phyloP scores from a whole-genome alignment of 2,797 vertebrate species.

The Labroides dimidiatus region DNA sequence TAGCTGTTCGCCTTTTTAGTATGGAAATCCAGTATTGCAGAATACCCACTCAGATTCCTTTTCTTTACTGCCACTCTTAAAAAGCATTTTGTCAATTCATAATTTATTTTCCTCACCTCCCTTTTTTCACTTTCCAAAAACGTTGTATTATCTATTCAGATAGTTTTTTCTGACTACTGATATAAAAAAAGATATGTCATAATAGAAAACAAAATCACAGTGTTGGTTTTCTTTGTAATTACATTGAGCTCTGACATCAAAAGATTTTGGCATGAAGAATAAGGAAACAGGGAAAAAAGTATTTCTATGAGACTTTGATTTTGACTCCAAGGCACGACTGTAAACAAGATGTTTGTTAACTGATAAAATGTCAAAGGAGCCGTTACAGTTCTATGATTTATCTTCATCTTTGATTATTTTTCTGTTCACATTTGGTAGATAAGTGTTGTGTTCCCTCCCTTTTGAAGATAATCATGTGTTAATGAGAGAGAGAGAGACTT shows the following conservation, averaged over 20 bases:
- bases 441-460: slow-evolving; percentile 1
- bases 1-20: too few species aligned
- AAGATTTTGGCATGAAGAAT: not conserved
- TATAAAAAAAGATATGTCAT: too few species aligned
- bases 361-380: slow-evolving; percentile 30
- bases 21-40: too few species aligned
- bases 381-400: slow-evolving; percentile 20
- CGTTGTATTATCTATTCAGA: too few species aligned
- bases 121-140: too few species aligned
- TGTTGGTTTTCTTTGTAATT: too few species aligned
- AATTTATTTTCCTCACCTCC: too few species aligned
- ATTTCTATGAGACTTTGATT: not conserved
- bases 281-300: not conserved
- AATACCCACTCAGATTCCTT: too few species aligned
- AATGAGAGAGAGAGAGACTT: slow-evolving; percentile 26
- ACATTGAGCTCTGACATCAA: not conserved
- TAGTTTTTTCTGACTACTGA: too few species aligned
- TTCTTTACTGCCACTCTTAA: too few species aligned
- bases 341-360: not conserved
- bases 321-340: not conserved
- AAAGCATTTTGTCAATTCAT: too few species aligned
- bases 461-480: slow-evolving; percentile 34
- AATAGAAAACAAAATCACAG: too few species aligned
- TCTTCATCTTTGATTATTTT: slow-evolving; percentile 6
- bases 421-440: slow-evolving; percentile 21